These are phyloP conservation scores for Drosophila ironensis DNA, from an alignment of 1,140 invertebrate species.

Conservation along the genomic window DNA sequence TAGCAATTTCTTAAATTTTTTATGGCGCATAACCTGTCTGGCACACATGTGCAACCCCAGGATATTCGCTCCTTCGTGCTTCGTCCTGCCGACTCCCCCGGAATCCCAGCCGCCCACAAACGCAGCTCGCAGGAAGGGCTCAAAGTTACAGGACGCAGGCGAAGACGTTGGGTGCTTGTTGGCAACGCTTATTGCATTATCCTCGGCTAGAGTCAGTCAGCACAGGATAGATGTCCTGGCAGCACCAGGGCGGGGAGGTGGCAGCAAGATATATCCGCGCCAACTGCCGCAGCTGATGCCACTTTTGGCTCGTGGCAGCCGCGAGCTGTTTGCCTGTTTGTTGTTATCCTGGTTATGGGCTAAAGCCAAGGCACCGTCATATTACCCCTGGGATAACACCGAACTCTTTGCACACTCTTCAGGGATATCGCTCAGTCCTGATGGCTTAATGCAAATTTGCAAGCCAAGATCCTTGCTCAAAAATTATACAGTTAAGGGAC, in stretches of 20 bases:
- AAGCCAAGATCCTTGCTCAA: no score
- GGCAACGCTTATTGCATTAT: conserved; percentile 78
- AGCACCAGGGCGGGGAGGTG: background rate
- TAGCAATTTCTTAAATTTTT: conserved; percentile 79
- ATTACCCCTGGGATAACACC: background rate
- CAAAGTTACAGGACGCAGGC: conserved; percentile 54
- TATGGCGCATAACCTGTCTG: conserved; percentile 78
- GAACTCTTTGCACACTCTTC: conserved; percentile 30
- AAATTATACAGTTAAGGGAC: no score
- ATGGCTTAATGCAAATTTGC: no score
- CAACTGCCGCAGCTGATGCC: conserved; percentile 78
- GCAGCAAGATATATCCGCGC: conserved; percentile 63
- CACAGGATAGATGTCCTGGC: conserved; percentile 9
- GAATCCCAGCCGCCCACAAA: conserved; percentile 31
- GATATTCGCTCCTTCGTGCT: background rate
- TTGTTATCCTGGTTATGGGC: conserved; percentile 54
- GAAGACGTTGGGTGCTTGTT: conserved; percentile 47
- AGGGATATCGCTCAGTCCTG: conserved; percentile 12
- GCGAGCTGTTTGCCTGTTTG: conserved; percentile 62
- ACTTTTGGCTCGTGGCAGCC: conserved; percentile 75
- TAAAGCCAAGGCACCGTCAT: conserved; percentile 35
- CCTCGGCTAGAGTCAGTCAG: conserved; percentile 41
- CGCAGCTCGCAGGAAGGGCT: conserved; percentile 55
- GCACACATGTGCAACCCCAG: conserved; percentile 56
- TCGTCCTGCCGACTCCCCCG: background rate